A percentile compares a stretch with the other conserved stretches of the same genome.
phyloP scores from a whole-genome alignment of 2,888 invertebrate species.

The Branchipolynoe longqiensis region DNA sequence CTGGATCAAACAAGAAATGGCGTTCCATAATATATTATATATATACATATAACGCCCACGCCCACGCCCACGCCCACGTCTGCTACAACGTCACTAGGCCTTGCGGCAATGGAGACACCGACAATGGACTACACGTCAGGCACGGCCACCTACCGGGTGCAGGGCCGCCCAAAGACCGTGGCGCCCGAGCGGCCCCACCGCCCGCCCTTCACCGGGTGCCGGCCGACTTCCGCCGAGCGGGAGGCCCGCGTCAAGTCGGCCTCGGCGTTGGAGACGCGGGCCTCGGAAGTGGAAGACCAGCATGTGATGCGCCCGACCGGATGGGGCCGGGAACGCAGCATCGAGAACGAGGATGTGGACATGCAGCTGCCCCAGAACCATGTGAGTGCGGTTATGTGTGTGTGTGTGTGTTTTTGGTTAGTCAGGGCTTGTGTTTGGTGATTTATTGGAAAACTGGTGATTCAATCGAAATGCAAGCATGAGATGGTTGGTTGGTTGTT shows the following conservation, averaged over 20 bases:
- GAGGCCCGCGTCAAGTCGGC: conserved; percentile 1
- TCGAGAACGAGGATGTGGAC: conserved; percentile 3
- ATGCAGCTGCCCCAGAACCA: background rate
- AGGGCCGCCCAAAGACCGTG: background rate
- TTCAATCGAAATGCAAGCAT: too few species aligned
- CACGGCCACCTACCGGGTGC: background rate
- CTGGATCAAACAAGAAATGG: too few species aligned
- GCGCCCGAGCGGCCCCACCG: background rate
- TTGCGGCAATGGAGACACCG: background rate
- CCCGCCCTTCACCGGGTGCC: background rate
- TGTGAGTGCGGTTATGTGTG: too few species aligned
- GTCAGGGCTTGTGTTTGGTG: too few species aligned
- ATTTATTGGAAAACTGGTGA: too few species aligned
- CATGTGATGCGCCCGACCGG: conserved; percentile 21
- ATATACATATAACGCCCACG: too few species aligned
- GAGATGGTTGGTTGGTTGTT: too few species aligned
- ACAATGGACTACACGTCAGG: conserved; percentile 23
- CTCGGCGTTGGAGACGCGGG: background rate
- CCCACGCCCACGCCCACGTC: too few species aligned
- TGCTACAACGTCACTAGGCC: too few species aligned
- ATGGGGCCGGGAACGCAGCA: background rate
- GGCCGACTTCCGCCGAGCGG: background rate
- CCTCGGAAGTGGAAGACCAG: too few species aligned
- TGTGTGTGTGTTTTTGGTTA: too few species aligned
- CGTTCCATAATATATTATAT: too few species aligned